Conservation (phyloP, 2,797 vertebrate species). For the Octomys mimax region DNA sequence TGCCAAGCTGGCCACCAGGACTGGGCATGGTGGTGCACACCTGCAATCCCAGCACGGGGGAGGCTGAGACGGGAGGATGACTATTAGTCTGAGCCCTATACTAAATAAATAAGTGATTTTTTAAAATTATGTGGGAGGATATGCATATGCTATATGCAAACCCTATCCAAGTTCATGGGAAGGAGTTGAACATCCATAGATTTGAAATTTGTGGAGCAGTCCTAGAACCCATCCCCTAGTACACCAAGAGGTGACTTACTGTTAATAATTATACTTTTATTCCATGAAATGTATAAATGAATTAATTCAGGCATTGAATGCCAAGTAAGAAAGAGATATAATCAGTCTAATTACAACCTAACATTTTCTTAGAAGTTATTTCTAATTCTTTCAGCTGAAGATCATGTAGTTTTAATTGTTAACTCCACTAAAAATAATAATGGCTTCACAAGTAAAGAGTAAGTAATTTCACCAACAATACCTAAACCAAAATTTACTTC, state of each 20-base stretch:
- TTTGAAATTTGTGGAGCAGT: neutral
- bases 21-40: too few relatives aligned
- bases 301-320: constrained; percentile 23
- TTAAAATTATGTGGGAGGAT: neutral
- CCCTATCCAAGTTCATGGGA: neutral
- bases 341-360: neutral
- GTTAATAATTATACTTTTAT: neutral
- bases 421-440: neutral
- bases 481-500: neutral
- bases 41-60: too few relatives aligned
- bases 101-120: too few relatives aligned
- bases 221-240: neutral
- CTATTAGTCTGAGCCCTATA: too few relatives aligned
- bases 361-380: neutral
- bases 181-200: too few relatives aligned
- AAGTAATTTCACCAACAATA: neutral
- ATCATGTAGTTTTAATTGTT: neutral
- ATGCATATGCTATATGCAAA: too few relatives aligned
- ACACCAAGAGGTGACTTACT: neutral
- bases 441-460: neutral
- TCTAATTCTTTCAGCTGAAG: neutral
- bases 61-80: too few relatives aligned
- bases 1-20: too few relatives aligned
- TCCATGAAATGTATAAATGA: neutral
- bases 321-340: neutral